These are phyloP conservation scores for Trichosurus vulpecula DNA, from an alignment of 2,797 vertebrate genomes.

Conservation along the genomic window DNA sequence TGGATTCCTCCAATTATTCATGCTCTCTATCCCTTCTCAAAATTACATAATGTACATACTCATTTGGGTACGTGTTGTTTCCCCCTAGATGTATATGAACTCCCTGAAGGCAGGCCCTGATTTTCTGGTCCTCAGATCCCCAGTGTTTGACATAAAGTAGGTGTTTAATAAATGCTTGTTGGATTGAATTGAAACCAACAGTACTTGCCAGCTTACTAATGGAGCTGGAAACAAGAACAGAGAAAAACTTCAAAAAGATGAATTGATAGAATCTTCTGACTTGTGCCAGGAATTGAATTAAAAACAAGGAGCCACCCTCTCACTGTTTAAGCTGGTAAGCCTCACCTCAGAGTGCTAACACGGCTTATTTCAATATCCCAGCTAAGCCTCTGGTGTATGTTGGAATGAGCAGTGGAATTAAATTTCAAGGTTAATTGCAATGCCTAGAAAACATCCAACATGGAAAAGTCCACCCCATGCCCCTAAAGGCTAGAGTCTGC, in stretches of 20 bases:
- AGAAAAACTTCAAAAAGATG: background rate
- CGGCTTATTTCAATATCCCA: fast-evolving
- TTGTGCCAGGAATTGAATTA: background rate
- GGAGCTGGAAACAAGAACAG: background rate
- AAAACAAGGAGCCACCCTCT: background rate
- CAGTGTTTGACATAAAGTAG: background rate
- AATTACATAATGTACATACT: background rate
- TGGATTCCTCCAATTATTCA: background rate
- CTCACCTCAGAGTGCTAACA: background rate
- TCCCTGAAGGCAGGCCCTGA: background rate
- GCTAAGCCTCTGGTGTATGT: fast-evolving
- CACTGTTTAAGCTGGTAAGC: background rate
- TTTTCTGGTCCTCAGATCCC: background rate
- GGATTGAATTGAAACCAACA: background rate
- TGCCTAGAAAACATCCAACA: background rate
- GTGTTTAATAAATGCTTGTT: background rate
- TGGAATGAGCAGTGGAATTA: no score
- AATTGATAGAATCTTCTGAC: background rate
- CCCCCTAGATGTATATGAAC: background rate
- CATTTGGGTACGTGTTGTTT: background rate
- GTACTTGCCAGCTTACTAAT: background rate
- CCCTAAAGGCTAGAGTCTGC: background rate
- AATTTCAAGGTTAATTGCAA: background rate
- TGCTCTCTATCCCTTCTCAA: background rate
- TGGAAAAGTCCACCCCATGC: background rate